A percentile compares a stretch with the other conserved stretches of the same genome.
phyloP scores from a whole-genome alignment of 2,888 invertebrate genomes.

The Orthosia gracilis region DNA sequence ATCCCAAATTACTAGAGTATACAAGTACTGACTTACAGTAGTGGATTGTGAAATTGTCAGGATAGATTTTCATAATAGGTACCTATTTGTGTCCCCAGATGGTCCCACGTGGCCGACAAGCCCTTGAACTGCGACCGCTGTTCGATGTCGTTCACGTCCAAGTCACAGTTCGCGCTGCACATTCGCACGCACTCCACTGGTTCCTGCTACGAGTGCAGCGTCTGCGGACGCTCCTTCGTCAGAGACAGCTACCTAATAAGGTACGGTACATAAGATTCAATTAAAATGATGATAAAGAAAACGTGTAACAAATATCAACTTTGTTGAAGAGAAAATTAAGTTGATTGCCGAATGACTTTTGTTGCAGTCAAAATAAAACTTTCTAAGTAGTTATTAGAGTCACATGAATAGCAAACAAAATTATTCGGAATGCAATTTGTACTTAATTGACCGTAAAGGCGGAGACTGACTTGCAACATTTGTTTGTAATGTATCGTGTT shows the following conservation, averaged over 20 bases:
- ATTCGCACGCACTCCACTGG: slow-evolving; percentile 94
- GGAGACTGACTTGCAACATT: too few relatives aligned
- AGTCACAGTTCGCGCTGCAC: slow-evolving; percentile 94
- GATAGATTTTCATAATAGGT: neutral
- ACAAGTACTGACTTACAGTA: neutral
- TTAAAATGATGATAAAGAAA: too few relatives aligned
- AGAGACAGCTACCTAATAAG: slow-evolving; percentile 95
- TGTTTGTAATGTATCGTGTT: too few relatives aligned
- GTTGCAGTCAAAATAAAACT: neutral
- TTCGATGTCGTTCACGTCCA: slow-evolving; percentile 94
- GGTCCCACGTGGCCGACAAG: slow-evolving; percentile 95
- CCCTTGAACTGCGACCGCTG: slow-evolving; percentile 94
- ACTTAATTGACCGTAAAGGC: neutral
- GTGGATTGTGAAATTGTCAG: neutral
- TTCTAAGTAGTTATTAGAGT: neutral
- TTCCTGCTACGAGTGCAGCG: slow-evolving; percentile 94
- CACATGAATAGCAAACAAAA: neutral
- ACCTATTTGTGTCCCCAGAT: slow-evolving; percentile 80
- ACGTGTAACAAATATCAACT: too few relatives aligned
- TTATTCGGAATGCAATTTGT: neutral
- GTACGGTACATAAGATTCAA: neutral
- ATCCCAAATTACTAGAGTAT: neutral
- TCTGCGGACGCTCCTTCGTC: slow-evolving; percentile 94
- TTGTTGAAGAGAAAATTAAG: neutral
- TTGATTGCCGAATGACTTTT: neutral